A percentile compares a stretch with the other conserved stretches of the same genome.
These are phyloP conservation scores for Globicephala melas DNA, from an alignment of 2,113 vertebrate species.

Conservation along the genomic window DNA sequence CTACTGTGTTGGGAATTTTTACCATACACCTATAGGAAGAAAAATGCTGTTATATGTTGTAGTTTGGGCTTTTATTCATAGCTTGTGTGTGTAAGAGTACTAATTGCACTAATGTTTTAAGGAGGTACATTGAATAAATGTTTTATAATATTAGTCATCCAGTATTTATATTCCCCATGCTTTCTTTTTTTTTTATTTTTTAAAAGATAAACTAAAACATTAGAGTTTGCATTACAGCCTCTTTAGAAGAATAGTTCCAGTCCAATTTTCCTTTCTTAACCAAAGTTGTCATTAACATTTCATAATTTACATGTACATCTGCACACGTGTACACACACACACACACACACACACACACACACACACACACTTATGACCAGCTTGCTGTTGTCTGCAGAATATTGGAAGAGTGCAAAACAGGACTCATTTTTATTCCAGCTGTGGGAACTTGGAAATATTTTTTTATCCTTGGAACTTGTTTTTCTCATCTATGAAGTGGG, in stretches of 20 bases:
- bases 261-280: neutral
- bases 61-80: neutral
- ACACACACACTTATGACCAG: neutral
- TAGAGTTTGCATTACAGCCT: neutral
- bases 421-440: neutral
- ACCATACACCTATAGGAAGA: neutral
- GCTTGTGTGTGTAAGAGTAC: neutral
- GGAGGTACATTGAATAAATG: neutral
- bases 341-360: too few relatives aligned
- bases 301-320: neutral
- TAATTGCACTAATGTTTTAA: neutral
- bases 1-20: neutral
- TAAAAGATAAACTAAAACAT: neutral
- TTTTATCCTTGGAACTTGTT: neutral
- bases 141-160: neutral
- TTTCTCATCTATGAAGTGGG: neutral
- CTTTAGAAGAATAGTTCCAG: neutral
- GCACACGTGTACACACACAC: accelerated
- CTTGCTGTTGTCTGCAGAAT: neutral
- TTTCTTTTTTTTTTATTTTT: neutral
- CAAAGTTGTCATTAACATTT: neutral
- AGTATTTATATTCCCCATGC: neutral
- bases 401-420: neutral
- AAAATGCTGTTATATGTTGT: neutral
- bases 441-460: neutral